These are phyloP conservation scores for Australoheros facetus DNA, from an alignment of 2,797 vertebrate genomes.

Conservation along the genomic window DNA sequence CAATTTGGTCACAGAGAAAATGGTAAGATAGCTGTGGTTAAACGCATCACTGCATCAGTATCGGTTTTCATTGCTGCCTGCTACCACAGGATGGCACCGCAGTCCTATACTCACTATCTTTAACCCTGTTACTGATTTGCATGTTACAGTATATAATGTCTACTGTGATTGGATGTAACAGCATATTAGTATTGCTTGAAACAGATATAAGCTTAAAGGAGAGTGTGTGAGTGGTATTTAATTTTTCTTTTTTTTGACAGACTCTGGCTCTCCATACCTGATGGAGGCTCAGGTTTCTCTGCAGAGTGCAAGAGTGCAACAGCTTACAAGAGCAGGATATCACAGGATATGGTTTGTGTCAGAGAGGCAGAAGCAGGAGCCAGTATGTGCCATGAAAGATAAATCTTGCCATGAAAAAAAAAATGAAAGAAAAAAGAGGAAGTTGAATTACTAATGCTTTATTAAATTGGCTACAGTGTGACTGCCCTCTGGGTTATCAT, in stretches of 20 bases:
- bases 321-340: slow-evolving; percentile 75
- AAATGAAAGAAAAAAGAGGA: not conserved
- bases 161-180: not conserved
- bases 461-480: not conserved
- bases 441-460: not conserved
- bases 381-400: slow-evolving; percentile 82
- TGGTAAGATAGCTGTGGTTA: slow-evolving; percentile 25
- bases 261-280: slow-evolving; percentile 43
- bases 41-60: not conserved
- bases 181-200: not conserved
- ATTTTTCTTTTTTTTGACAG: slow-evolving; percentile 35
- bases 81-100: slow-evolving; percentile 34
- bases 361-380: slow-evolving; percentile 60
- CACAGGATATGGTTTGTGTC: slow-evolving; percentile 85
- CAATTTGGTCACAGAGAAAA: slow-evolving; percentile 52
- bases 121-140: not conserved
- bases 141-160: not conserved
- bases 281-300: slow-evolving; percentile 65
- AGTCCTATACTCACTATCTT: not conserved
- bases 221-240: not conserved
- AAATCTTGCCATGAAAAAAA: not conserved
- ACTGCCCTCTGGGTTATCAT: not conserved
- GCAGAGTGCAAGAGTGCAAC: slow-evolving; percentile 70
- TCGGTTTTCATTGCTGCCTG: not conserved
- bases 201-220: not conserved